Evolutionary conservation across 2,113 vertebrate species (phyloP).

Genomic region (Geococcyx californianus): DNA sequence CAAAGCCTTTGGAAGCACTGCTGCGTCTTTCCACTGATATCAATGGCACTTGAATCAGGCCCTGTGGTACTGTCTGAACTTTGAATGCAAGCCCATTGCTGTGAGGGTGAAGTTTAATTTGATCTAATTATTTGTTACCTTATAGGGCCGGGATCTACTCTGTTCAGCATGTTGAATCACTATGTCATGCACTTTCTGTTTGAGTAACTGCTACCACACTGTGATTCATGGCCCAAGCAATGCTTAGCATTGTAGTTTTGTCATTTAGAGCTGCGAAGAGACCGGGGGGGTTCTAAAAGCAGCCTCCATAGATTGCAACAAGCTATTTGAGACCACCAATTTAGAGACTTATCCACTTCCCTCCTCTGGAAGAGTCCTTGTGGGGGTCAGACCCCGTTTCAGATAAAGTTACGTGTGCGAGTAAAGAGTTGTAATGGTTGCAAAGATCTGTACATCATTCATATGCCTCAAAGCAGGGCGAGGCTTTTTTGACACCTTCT

Average conservation of each 20-base stretch:
- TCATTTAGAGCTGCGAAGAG: background rate
- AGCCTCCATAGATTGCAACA: background rate
- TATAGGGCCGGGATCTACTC: background rate
- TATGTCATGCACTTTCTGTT: background rate
- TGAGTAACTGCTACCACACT: background rate
- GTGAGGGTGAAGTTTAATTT: background rate
- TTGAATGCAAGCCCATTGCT: background rate
- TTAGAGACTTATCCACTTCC: background rate
- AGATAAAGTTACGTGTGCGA: background rate
- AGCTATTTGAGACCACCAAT: background rate
- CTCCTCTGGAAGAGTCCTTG: background rate
- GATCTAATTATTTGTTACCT: background rate
- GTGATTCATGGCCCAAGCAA: background rate
- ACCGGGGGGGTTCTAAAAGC: background rate
- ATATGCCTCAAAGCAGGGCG: background rate
- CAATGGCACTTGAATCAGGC: background rate
- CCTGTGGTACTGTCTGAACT: background rate
- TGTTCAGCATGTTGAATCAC: background rate
- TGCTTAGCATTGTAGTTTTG: background rate
- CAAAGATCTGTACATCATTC: background rate
- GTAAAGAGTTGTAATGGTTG: background rate
- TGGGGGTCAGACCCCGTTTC: background rate
- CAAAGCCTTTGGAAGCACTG: background rate
- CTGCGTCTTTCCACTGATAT: background rate
- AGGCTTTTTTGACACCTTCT: background rate